Percentiles rank a stretch among this genome's conserved stretches.
Conservation (phyloP, 2,888 invertebrate species). For the Drosophila atripex region DNA sequence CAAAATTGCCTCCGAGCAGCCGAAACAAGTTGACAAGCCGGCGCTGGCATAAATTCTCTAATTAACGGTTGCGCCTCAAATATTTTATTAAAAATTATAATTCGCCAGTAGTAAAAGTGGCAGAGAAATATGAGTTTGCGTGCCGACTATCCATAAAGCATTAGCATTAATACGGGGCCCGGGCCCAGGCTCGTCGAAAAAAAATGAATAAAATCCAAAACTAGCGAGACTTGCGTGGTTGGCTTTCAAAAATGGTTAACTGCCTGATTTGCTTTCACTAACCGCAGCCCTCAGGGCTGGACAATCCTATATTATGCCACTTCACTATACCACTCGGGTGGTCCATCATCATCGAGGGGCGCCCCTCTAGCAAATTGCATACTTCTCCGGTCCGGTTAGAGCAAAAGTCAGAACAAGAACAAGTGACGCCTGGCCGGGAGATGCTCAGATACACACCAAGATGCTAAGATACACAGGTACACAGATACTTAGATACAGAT, state of each 20-base stretch:
- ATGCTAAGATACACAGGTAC: slow-evolving; percentile 16
- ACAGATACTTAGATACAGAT: slow-evolving; percentile 2
- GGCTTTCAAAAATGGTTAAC: slow-evolving; percentile 33
- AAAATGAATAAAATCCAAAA: slow-evolving; percentile 25
- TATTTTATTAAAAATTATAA: slow-evolving; percentile 63
- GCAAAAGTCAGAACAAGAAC: slow-evolving; percentile 36
- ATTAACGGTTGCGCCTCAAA: slow-evolving; percentile 71
- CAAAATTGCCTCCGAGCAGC: slow-evolving; percentile 43
- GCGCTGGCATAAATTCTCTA: slow-evolving; percentile 69
- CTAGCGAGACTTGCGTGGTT: slow-evolving; percentile 47
- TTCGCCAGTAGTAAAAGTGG: slow-evolving; percentile 54
- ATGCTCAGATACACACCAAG: slow-evolving; percentile 32
- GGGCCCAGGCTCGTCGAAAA: slow-evolving; percentile 3
- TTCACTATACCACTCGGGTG: slow-evolving; percentile 51
- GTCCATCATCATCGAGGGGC: slow-evolving; percentile 49
- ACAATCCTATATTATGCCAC: slow-evolving; percentile 4
- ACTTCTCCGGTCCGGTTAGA: slow-evolving; percentile 31
- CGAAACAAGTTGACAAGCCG: slow-evolving; percentile 71
- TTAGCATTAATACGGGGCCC: slow-evolving; percentile 52
- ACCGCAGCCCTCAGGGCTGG: slow-evolving; percentile 6
- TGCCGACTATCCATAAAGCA: slow-evolving; percentile 61
- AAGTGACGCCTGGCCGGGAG: slow-evolving; percentile 56
- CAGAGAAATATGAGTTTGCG: slow-evolving; percentile 65
- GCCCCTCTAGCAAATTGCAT: slow-evolving; percentile 69
- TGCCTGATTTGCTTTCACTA: slow-evolving; percentile 53